These are phyloP conservation scores for Rhynchonycteris naso DNA, from an alignment of 2,797 vertebrate genomes.

Conservation along the genomic window DNA sequence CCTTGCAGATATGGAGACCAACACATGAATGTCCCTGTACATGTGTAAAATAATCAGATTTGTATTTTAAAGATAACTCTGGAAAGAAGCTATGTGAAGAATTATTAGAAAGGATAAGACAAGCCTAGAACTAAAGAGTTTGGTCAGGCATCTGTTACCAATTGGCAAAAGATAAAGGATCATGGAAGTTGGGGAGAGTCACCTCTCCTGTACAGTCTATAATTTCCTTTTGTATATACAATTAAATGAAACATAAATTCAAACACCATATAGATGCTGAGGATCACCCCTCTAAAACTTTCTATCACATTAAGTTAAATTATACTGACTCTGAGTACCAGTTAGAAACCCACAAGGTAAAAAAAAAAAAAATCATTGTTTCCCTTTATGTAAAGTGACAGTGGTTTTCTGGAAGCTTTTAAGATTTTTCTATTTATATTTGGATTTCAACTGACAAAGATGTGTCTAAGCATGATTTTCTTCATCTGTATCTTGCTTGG, in stretches of 20 bases:
- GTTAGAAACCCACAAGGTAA: neutral
- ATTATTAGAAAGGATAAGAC: constrained; percentile 31
- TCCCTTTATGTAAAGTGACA: neutral
- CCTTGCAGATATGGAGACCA: neutral
- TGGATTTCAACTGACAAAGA: neutral
- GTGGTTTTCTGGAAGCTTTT: neutral
- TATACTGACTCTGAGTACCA: neutral
- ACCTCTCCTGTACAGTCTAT: neutral
- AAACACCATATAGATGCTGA: neutral
- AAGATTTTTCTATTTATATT: neutral
- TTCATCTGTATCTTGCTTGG: neutral
- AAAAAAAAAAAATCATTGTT: neutral
- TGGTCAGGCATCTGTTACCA: neutral
- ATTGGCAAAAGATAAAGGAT: constrained; percentile 44
- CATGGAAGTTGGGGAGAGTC: constrained; percentile 5
- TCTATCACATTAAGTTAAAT: neutral
- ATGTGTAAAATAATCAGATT: neutral
- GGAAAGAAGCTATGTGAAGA: constrained; percentile 3
- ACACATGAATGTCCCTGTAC: no score
- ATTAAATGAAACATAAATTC: constrained; percentile 46
- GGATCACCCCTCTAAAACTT: neutral
- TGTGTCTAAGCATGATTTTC: neutral
- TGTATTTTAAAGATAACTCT: constrained; percentile 41
- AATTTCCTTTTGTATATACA: constrained; percentile 38
- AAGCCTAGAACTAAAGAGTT: neutral